phyloP scores from a whole-genome alignment of 2,113 vertebrate species.

The Carollia perspicillata region DNA sequence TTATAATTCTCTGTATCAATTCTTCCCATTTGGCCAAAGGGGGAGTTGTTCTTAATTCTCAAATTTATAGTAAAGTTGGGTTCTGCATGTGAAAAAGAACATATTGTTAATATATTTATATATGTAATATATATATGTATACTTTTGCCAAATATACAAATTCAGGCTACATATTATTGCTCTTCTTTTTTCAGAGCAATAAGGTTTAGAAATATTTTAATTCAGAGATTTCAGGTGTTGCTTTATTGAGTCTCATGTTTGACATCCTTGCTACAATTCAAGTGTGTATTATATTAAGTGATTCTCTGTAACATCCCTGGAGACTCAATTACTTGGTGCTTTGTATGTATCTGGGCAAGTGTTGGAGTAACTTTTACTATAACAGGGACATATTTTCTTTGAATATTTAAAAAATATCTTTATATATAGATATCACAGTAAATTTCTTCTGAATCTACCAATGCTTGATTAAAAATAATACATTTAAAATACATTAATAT shows the following conservation, averaged over 20 bases:
- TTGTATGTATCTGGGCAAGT: not conserved
- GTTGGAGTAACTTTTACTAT: not conserved
- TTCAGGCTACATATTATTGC: not conserved
- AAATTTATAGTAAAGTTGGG: not conserved
- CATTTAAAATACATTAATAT: not conserved
- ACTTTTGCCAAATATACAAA: not conserved
- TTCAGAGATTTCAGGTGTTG: conserved; percentile 26
- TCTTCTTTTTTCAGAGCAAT: not conserved
- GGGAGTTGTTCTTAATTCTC: not conserved
- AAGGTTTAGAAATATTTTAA: conserved; percentile 16
- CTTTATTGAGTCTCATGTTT: not conserved
- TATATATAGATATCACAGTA: conserved; percentile 29
- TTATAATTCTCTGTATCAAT: not conserved
- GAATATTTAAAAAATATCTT: not conserved
- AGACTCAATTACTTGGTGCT: conserved; percentile 8
- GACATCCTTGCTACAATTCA: not conserved
- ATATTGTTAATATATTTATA: not conserved
- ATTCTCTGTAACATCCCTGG: not conserved
- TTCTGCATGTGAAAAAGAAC: not conserved
- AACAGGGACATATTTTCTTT: not conserved
- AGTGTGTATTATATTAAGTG: not conserved
- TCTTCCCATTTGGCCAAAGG: not conserved
- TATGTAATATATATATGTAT: too few relatives aligned
- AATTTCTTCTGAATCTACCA: conserved; percentile 35
- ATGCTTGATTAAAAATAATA: not conserved